Conservation (phyloP, 2,797 vertebrate genomes). For the Sebastes variabilis region DNA sequence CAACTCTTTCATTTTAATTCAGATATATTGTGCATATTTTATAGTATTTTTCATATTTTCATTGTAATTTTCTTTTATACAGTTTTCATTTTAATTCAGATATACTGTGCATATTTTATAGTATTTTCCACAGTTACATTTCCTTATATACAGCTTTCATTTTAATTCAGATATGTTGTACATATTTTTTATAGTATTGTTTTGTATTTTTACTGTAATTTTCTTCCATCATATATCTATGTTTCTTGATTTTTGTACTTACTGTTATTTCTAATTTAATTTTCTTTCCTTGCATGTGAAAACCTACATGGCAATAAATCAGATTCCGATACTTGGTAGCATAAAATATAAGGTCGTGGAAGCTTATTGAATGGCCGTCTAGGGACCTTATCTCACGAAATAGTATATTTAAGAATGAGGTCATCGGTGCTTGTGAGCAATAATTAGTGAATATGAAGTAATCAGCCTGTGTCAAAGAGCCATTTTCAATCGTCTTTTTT, state of each 20-base stretch:
- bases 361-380: neutral
- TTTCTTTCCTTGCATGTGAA: too few species aligned
- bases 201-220: neutral
- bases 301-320: neutral
- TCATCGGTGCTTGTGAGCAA: slow-evolving; percentile 51
- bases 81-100: too few species aligned
- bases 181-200: too few species aligned
- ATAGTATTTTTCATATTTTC: neutral
- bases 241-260: neutral
- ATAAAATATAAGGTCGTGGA: slow-evolving; percentile 2
- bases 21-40: neutral
- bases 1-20: neutral
- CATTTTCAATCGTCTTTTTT: slow-evolving; percentile 50
- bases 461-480: slow-evolving; percentile 51
- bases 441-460: slow-evolving; percentile 55
- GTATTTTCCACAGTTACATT: too few species aligned
- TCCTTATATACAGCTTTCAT: too few species aligned
- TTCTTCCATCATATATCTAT: neutral
- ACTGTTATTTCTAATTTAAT: neutral
- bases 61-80: neutral
- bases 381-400: slow-evolving; percentile 21
- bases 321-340: neutral
- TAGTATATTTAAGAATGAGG: slow-evolving; percentile 42
- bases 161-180: neutral
- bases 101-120: neutral